A percentile compares a stretch with the other conserved stretches of the same genome.
Conservation (phyloP, 2,888 invertebrate genomes). For the Chloroclystis v-ata region DNA sequence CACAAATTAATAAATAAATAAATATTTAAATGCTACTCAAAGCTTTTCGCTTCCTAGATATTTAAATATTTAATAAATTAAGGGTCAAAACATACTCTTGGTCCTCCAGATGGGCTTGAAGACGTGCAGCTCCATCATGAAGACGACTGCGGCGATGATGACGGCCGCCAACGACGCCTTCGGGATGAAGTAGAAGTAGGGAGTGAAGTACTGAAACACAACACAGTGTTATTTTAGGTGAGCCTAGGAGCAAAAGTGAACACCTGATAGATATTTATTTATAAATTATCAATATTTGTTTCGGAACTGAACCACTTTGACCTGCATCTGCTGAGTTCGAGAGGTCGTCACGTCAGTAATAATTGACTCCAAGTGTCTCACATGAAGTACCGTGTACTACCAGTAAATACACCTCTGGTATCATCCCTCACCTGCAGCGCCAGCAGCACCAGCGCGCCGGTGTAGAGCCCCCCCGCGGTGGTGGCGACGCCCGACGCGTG, state of each 20-base stretch:
- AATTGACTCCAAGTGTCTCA: no score
- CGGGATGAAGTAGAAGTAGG: constrained; percentile 89
- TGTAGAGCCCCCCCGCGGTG: constrained; percentile 91
- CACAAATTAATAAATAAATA: background rate
- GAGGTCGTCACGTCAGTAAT: no score
- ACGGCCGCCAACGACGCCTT: constrained; percentile 88
- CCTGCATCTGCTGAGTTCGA: no score
- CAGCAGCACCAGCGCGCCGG: constrained; percentile 78
- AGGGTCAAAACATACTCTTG: constrained; percentile 82
- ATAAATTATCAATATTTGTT: no score
- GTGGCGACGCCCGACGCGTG: constrained; percentile 94
- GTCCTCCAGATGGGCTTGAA: constrained; percentile 89
- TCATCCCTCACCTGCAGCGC: constrained; percentile 71
- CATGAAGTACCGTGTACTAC: no score
- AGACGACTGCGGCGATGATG: constrained; percentile 91
- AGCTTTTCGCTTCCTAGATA: no score
- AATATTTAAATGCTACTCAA: no score
- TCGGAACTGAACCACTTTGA: no score
- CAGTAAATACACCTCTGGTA: no score
- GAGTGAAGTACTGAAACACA: constrained; percentile 85
- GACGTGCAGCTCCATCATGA: constrained; percentile 89
- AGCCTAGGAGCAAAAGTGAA: no score
- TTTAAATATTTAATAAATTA: no score
- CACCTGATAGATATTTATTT: no score
- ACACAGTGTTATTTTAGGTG: background rate